Conservation (phyloP, 2,113 vertebrate species). For the Lucifuga dentata region DNA sequence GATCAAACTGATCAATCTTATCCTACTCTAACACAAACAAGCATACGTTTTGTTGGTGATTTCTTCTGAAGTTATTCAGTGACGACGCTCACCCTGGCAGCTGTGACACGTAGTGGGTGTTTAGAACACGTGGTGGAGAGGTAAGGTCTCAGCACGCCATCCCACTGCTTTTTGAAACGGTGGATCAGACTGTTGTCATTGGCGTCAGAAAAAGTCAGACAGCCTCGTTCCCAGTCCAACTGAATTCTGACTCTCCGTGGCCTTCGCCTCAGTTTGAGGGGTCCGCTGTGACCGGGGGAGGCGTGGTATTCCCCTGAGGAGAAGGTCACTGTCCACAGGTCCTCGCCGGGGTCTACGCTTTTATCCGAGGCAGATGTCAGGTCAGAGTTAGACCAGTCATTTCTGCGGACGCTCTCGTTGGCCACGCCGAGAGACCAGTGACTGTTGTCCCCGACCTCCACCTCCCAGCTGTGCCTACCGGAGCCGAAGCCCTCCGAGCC, state of each 20-base stretch:
- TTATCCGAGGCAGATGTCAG: neutral
- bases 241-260: conserved; percentile 64
- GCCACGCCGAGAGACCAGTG: conserved; percentile 65
- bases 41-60: too few relatives aligned
- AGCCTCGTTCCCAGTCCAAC: conserved; percentile 70
- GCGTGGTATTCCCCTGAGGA: conserved; percentile 57
- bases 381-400: conserved; percentile 9
- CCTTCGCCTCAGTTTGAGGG: conserved; percentile 53
- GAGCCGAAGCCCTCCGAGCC: conserved; percentile 46
- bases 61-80: conserved; percentile 51
- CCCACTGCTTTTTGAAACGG: conserved; percentile 66
- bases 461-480: conserved; percentile 57
- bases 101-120: conserved; percentile 50
- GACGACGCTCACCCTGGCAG: conserved; percentile 60
- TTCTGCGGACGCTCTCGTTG: conserved; percentile 32
- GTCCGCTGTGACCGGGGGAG: conserved; percentile 27
- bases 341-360: conserved; percentile 12
- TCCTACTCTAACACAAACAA: too few relatives aligned
- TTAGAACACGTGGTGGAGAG: conserved; percentile 68
- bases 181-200: conserved; percentile 66
- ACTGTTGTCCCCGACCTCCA: conserved; percentile 42
- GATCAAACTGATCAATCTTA: too few relatives aligned
- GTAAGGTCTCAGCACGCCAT: conserved; percentile 57
- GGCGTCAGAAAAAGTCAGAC: conserved; percentile 68
- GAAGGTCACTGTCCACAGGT: conserved; percentile 64